These are phyloP conservation scores for Aspidoscelis tigris DNA, from an alignment of 2,113 vertebrate species.

Conservation along the genomic window DNA sequence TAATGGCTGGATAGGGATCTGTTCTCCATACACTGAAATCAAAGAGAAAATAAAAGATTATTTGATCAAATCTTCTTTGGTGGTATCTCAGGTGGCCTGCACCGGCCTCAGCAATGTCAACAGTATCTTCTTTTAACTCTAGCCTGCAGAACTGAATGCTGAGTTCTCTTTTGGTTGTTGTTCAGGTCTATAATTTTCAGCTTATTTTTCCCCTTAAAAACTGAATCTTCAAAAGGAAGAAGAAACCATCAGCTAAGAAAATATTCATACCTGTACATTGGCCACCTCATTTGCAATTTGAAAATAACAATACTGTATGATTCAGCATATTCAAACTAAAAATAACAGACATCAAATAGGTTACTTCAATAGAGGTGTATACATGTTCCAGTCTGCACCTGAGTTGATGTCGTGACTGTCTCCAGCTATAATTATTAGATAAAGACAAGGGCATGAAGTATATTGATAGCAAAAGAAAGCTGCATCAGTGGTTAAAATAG, in stretches of 20 bases:
- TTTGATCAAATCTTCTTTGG: no score
- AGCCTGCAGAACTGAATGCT: no score
- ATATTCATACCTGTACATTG: conserved; percentile 11
- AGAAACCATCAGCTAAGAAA: not conserved
- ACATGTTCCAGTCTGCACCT: no score
- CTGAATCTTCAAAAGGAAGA: not conserved
- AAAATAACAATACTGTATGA: conserved; percentile 43
- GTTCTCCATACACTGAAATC: not conserved
- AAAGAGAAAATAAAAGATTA: not conserved
- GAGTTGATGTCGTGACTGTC: conserved; percentile 45
- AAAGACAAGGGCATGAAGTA: conserved; percentile 48
- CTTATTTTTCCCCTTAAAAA: conserved; percentile 37
- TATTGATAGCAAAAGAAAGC: conserved; percentile 45
- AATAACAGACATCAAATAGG: conserved; percentile 23
- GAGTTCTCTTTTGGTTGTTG: not conserved
- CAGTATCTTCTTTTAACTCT: not conserved
- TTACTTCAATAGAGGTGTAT: no score
- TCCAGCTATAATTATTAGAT: conserved; percentile 56
- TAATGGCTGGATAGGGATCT: not conserved
- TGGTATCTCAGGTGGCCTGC: no score
- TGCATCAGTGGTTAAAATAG: conserved; percentile 38
- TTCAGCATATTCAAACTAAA: conserved; percentile 46
- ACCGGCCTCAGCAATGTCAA: not conserved
- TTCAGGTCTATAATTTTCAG: conserved; percentile 35
- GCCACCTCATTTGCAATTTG: conserved; percentile 47